Evolutionary conservation across 1,140 invertebrate genomes (phyloP).

Genomic region (Venturia canescens): DNA sequence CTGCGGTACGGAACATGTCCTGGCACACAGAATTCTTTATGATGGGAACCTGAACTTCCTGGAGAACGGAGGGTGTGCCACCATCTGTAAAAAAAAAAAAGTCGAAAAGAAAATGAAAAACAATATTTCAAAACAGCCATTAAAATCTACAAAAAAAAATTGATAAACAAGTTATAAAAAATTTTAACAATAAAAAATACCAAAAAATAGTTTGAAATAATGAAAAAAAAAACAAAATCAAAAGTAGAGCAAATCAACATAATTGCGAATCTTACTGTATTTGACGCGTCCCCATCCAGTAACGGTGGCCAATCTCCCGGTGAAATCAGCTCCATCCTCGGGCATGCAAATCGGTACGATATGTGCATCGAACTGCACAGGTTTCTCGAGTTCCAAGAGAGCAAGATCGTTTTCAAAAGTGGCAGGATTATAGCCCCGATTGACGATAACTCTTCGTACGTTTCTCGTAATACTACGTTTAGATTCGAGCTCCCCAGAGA

Average conservation of each 20-base stretch:
- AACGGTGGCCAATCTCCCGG: conserved; percentile 89
- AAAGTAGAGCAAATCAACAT: conserved; percentile 29
- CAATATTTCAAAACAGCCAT: conserved; percentile 31
- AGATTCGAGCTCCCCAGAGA: conserved; percentile 88
- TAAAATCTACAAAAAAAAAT: conserved; percentile 24
- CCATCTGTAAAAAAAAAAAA: conserved; percentile 79
- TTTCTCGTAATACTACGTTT: conserved; percentile 88
- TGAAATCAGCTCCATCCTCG: conserved; percentile 87
- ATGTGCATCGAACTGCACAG: conserved; percentile 90
- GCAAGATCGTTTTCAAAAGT: conserved; percentile 96
- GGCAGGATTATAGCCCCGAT: conserved; percentile 90
- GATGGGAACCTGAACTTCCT: conserved; percentile 94
- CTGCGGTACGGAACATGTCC: conserved; percentile 94
- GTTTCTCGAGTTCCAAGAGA: conserved; percentile 88
- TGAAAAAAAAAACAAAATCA: no score
- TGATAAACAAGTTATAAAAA: no score
- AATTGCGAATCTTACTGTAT: conserved; percentile 76
- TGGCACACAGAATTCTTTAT: conserved; percentile 95
- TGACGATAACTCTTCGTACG: conserved; percentile 91
- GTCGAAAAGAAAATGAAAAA: conserved; percentile 38
- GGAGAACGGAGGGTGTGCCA: conserved; percentile 90
- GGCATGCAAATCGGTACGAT: conserved; percentile 97
- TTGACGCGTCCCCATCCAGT: conserved; percentile 86
- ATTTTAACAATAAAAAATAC: not conserved
- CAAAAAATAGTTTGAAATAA: not conserved